These are phyloP conservation scores for Setophaga coronata DNA, from an alignment of 2,113 vertebrate species.

Conservation along the genomic window DNA sequence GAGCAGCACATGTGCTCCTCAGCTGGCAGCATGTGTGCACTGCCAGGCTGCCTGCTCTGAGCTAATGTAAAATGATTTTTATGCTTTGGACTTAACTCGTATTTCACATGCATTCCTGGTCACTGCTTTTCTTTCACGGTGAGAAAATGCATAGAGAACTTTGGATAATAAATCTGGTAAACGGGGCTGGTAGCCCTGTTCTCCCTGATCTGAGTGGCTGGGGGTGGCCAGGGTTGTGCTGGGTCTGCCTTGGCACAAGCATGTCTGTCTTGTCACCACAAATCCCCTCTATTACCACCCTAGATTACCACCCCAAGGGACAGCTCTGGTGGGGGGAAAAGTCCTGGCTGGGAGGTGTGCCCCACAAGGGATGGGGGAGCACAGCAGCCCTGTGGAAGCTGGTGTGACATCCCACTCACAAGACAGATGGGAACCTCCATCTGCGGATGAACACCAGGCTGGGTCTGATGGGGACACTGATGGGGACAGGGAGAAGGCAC, in stretches of 20 bases:
- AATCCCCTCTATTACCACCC: not conserved
- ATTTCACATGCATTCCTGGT: not conserved
- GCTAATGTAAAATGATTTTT: not conserved
- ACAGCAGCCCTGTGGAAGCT: not conserved
- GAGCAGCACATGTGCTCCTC: not conserved
- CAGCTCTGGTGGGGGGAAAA: not conserved
- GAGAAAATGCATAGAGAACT: not conserved
- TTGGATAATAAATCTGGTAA: not conserved
- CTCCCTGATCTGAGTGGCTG: not conserved
- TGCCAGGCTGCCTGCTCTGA: not conserved
- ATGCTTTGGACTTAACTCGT: not conserved
- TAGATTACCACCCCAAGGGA: not conserved
- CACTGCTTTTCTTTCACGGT: not conserved
- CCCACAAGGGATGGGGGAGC: not conserved
- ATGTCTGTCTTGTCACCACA: not conserved
- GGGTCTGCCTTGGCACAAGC: not conserved
- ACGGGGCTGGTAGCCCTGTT: not conserved
- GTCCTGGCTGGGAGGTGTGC: not conserved
- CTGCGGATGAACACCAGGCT: not conserved
- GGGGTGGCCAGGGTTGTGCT: not conserved
- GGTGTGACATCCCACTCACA: not conserved
- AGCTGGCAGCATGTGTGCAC: fast-evolving
- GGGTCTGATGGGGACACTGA: not conserved
- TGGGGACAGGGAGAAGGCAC: not conserved
- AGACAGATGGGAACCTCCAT: not conserved